phyloP scores from a whole-genome alignment of 2,797 vertebrate genomes.

The Botia kubotai region DNA sequence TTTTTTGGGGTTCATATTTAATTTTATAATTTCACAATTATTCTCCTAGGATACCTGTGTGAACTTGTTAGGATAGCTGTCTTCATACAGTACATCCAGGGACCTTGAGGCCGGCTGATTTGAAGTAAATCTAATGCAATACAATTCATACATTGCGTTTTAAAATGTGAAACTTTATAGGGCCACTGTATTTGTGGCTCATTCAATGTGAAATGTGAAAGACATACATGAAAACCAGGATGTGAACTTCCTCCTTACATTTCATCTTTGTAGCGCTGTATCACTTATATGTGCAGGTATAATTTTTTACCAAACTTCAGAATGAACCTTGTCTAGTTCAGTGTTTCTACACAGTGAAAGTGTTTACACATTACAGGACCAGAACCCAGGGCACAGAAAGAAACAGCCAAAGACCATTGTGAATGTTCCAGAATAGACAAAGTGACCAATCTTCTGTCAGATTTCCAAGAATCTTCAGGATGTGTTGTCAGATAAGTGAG shows the following conservation, averaged over 20 bases:
- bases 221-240: neutral
- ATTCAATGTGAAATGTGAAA: neutral
- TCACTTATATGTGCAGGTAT: neutral
- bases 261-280: neutral
- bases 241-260: neutral
- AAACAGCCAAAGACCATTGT: slow-evolving; percentile 19
- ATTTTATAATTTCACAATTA: too few relatives aligned
- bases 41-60: too few relatives aligned
- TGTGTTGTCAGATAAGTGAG: slow-evolving; percentile 56
- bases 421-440: slow-evolving; percentile 61
- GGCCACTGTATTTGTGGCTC: neutral
- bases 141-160: too few relatives aligned
- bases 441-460: slow-evolving; percentile 41
- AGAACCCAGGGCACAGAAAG: neutral
- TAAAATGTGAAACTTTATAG: too few relatives aligned
- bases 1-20: too few relatives aligned
- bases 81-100: too few relatives aligned
- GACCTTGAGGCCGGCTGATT: too few relatives aligned
- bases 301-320: neutral
- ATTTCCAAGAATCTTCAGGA: slow-evolving; percentile 64
- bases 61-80: too few relatives aligned
- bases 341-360: neutral
- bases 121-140: too few relatives aligned
- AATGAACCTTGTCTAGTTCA: neutral
- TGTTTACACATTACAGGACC: slow-evolving; percentile 16